Conservation (phyloP, 2,797 vertebrate species). For the Mus caroli region DNA sequence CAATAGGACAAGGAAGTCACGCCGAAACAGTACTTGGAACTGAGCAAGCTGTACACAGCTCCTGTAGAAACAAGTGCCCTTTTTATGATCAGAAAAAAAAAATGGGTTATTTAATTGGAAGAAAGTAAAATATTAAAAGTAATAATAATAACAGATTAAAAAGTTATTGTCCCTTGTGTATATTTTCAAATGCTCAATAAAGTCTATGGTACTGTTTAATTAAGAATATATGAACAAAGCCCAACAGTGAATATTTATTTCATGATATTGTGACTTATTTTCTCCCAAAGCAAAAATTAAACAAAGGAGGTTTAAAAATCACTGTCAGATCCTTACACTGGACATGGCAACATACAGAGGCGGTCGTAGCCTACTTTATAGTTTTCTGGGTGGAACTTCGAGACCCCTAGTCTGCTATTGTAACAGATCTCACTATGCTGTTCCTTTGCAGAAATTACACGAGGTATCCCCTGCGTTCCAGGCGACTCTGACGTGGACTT, state of each 20-base stretch:
- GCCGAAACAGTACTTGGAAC: constrained; percentile 87
- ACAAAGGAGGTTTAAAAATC: constrained; percentile 2
- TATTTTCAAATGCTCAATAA: constrained; percentile 98
- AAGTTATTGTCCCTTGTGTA: constrained; percentile 96
- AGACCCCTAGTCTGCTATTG: not conserved
- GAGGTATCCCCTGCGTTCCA: not conserved
- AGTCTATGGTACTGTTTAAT: constrained; percentile 93
- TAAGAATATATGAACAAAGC: constrained; percentile 91
- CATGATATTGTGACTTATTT: constrained; percentile 74
- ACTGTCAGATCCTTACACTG: not conserved
- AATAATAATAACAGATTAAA: constrained; percentile 86
- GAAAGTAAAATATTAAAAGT: constrained; percentile 91
- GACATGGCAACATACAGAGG: constrained; percentile 57
- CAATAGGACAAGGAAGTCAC: constrained; percentile 83
- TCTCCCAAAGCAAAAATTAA: constrained; percentile 39
- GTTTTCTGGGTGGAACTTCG: constrained; percentile 39
- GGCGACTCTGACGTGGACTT: not conserved
- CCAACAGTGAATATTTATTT: constrained; percentile 85
- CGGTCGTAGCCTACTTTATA: constrained; percentile 53
- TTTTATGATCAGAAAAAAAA: constrained; percentile 92
- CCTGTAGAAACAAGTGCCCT: constrained; percentile 93
- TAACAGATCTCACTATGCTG: constrained; percentile 3
- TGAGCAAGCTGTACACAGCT: constrained; percentile 90
- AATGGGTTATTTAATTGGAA: constrained; percentile 91
- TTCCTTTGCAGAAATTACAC: not conserved